phyloP scores from a whole-genome alignment of 2,888 invertebrate genomes.

The Phlogophora meticulosa region DNA sequence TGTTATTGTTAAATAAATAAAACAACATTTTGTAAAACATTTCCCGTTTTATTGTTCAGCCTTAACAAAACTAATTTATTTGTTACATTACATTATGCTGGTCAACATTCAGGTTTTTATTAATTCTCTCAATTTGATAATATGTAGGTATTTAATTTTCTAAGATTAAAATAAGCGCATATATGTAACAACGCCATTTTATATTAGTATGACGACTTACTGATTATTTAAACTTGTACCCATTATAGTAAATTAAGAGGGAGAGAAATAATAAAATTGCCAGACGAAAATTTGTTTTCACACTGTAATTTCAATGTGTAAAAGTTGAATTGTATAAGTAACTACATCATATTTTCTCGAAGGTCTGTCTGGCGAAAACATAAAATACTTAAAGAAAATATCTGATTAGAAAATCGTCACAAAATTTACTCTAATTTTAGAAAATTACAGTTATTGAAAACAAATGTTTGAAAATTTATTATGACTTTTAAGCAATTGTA shows the following conservation, averaged over 20 bases:
- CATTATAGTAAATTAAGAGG: too few relatives aligned
- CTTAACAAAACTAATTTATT: constrained; percentile 83
- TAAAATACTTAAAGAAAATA: too few relatives aligned
- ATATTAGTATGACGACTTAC: constrained; percentile 38
- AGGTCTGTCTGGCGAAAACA: too few relatives aligned
- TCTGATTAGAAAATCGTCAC: too few relatives aligned
- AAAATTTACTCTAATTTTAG: too few relatives aligned
- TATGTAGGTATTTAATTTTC: constrained; percentile 58
- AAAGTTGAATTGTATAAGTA: too few relatives aligned
- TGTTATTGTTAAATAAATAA: constrained; percentile 68
- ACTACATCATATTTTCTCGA: too few relatives aligned
- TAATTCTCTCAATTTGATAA: constrained; percentile 70
- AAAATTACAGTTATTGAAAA: too few relatives aligned
- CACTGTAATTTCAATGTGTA: too few relatives aligned
- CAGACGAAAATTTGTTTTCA: neutral
- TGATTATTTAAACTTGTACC: neutral
- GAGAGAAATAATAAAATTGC: neutral
- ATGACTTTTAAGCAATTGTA: too few relatives aligned
- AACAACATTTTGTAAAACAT: constrained; percentile 79
- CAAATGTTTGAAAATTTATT: too few relatives aligned
- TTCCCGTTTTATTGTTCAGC: constrained; percentile 83
- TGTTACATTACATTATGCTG: constrained; percentile 86
- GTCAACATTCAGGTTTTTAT: constrained; percentile 78
- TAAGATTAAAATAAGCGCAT: constrained; percentile 54
- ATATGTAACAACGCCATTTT: constrained; percentile 46